Percentiles rank a stretch among this genome's conserved stretches.
Evolutionary conservation across 2,888 invertebrate species (phyloP).

Genomic region (Acrocyrtus sp.): DNA sequence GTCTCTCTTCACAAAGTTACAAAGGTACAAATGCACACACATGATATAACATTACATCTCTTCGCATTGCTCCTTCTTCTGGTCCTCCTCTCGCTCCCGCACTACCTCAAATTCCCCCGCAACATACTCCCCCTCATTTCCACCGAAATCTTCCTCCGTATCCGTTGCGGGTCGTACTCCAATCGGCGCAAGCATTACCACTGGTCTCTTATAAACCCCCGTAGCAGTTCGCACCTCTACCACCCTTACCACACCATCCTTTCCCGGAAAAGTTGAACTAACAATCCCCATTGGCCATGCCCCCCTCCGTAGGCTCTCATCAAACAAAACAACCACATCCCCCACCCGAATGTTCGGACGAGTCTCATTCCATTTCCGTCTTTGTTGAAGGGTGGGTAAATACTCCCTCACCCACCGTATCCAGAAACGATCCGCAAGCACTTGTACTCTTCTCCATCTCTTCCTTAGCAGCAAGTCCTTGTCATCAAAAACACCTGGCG

Average conservation of each 20-base stretch:
- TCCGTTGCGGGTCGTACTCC: background rate
- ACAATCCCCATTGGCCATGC: slow-evolving; percentile 5
- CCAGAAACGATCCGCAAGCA: slow-evolving; percentile 9
- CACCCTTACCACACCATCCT: slow-evolving; percentile 34
- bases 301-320: background rate
- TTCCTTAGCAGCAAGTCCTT: background rate
- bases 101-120: no score
- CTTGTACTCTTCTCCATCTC: background rate
- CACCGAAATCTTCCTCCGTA: background rate
- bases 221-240: slow-evolving; percentile 28
- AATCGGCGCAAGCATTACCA: background rate
- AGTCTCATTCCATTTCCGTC: slow-evolving; percentile 1
- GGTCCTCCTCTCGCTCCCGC: no score
- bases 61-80: no score
- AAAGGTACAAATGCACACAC: no score
- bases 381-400: slow-evolving; percentile 1
- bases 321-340: slow-evolving; percentile 9
- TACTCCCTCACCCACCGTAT: slow-evolving; percentile 16
- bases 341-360: background rate
- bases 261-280: slow-evolving; percentile 7
- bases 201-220: slow-evolving; percentile 17
- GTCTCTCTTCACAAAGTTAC: no score
- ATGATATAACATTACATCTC: no score
- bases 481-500: slow-evolving; percentile 16
- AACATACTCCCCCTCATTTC: background rate